Evolutionary conservation across 2,113 vertebrate species (phyloP).

Genomic region (Rhineura floridana): DNA sequence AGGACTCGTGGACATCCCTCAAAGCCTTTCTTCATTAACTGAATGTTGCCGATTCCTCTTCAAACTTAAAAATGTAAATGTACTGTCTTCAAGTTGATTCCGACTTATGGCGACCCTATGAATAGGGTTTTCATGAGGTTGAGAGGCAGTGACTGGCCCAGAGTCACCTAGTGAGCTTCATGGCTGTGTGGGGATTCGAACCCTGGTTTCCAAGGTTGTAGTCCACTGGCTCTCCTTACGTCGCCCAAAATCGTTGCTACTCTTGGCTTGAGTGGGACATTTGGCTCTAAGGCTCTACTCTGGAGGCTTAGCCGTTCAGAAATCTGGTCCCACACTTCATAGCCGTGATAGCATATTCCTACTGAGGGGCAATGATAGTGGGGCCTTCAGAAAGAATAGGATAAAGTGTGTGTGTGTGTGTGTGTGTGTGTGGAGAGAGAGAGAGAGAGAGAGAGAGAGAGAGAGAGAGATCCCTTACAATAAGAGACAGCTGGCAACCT

Average conservation of each 20-base stretch:
- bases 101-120: too few relatives aligned
- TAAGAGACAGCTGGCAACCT: neutral
- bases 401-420: neutral
- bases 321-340: neutral
- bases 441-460: neutral
- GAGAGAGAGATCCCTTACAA: neutral
- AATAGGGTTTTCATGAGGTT: too few relatives aligned
- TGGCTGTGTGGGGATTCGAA: too few relatives aligned
- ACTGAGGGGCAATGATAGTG: neutral
- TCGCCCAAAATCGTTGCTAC: neutral
- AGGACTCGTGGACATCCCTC: neutral
- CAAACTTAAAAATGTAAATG: too few relatives aligned
- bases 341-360: neutral
- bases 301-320: neutral
- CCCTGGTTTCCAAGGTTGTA: too few relatives aligned
- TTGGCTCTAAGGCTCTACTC: neutral
- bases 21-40: neutral
- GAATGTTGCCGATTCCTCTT: neutral
- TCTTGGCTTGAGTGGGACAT: neutral
- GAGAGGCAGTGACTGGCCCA: too few relatives aligned
- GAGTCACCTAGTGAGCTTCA: too few relatives aligned
- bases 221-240: too few relatives aligned
- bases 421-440: neutral
- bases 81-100: too few relatives aligned
- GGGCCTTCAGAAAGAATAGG: neutral